Base-by-base conservation (phyloP, 2,888 invertebrate species). In the Celastrina argiolus region DNA sequence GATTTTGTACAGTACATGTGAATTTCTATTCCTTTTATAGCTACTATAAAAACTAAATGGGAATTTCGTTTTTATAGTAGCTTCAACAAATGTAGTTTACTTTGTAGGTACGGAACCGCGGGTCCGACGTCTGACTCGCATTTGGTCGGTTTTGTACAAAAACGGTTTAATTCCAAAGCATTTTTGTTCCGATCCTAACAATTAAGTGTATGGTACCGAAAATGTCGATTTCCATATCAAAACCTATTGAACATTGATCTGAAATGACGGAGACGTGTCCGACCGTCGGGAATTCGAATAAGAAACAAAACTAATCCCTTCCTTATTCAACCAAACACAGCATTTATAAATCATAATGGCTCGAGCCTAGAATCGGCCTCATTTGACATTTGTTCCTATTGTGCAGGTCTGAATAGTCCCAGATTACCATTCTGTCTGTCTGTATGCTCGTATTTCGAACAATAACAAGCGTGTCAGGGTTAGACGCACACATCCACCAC, bases 241-340 rank as follows among this genome's bases (percentile, higher is more conserved):
- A 67, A 67, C 18, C 12, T 39, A 34, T 39, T 36, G 18, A 34
- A 22, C 12, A 26, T 73, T 71, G 69, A 67, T 72, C 71, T 71
- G 70, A 75, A 58, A 58, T 7, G 39, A 69, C 67, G 68, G 66
- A 75, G 74, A 84, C 89, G 89, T 89, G 89, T 84, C 82, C 73
- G 74, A 75, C 74, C 76, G 75, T 71, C 84, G 85, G 76, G 86
- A 87, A 81, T 75, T 70, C 69, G 88, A 74, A 88, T 88, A 81
- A 84, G 81, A 78, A 74, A 76, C 75, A 72, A 74, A 76, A 77
- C 73, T 81, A 78, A 83, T 81, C 80, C 77, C 76, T 22, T 34
- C 16, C 39, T 36, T 22, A 22, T 22, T 51, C 51, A 51, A n/a
- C 34, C 36, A 22, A 61, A 61, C 36, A 61, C 39, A 51, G 64